Evolutionary conservation across 1,140 invertebrate genomes (phyloP), one percentile per base, ranked within the genome.

Genomic region (Apolygus lucorum): DNA sequence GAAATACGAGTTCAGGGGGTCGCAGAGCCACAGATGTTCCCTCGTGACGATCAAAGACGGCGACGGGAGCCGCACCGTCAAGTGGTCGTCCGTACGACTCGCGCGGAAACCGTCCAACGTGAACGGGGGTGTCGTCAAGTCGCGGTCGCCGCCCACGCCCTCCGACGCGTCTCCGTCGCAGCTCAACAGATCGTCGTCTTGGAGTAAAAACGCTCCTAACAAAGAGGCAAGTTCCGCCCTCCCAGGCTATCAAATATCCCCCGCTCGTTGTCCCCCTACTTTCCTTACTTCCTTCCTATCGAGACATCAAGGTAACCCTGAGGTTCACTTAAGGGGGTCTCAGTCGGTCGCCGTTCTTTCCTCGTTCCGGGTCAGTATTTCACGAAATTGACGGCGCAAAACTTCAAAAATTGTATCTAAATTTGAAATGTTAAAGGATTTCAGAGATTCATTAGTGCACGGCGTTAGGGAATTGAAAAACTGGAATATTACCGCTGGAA

Each of bases 1-100:
- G 22, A 74, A 74, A 69, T 73, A 73, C 70, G 72, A 73, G 69
- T 74, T 74, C 67, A 72, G 68, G 22, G 73, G 73, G 11, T 67
- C 59, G 21, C 73, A 74, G 52, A 69, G 68, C 28, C 73, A 73
- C 29, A 13, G 73, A 2, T 72, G 72, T 52, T 73, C 72, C 1
- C 34, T 75, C 25, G 72, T 75, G 4, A 67, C 73, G 17, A 70
- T 72, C 13, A 66, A 68, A 29, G 73, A 73, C 29, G 68, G 70
- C 13, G 73, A 72, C 21, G 68, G 69, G 1, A 64, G 72, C 54
- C 27, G 59, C 17, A 73, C 71, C 14, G 70, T 74, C 49, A 74
- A 72, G 65, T 75, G 74, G 74, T 74, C 73, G 26, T 72, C 70
- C 64, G 72, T 75, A 21, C 54, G 70, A 34, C 67, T 72, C 22